These are phyloP conservation scores for Megastigmus dorsalis DNA, from an alignment of 2,888 invertebrate genomes.

Conservation along the genomic window DNA sequence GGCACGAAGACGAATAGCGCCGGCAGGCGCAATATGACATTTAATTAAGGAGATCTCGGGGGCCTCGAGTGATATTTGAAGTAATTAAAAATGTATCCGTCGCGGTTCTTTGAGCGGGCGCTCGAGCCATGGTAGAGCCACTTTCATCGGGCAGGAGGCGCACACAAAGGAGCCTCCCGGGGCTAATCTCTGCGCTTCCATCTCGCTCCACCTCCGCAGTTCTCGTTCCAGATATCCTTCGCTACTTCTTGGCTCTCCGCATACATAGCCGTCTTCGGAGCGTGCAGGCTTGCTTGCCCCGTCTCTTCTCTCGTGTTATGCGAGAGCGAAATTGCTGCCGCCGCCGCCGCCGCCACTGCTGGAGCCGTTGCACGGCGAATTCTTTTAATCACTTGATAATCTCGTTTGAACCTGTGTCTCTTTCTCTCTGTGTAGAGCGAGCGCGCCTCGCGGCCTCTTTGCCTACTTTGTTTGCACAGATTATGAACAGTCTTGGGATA, in stretches of 20 bases:
- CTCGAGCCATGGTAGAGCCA: slow-evolving; percentile 62
- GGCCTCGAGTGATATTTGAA: slow-evolving; percentile 70
- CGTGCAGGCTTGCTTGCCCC: slow-evolving; percentile 40
- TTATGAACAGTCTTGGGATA: slow-evolving; percentile 63
- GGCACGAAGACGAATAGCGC: slow-evolving; percentile 49
- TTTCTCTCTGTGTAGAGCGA: slow-evolving; percentile 52
- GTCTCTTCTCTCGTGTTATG: slow-evolving; percentile 1
- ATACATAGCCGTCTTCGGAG: background rate
- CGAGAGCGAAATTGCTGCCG: slow-evolving; percentile 31
- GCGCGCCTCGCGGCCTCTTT: slow-evolving; percentile 58
- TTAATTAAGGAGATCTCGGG: slow-evolving; percentile 70
- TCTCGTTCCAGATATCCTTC: no score
- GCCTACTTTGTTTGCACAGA: slow-evolving; percentile 66
- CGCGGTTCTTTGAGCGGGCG: slow-evolving; percentile 71
- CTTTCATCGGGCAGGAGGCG: slow-evolving; percentile 65
- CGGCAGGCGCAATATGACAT: slow-evolving; percentile 70
- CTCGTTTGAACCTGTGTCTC: slow-evolving; percentile 66
- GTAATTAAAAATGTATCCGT: slow-evolving; percentile 74
- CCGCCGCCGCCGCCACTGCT: no score
- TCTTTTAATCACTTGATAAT: slow-evolving; percentile 73
- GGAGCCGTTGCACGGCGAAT: no score
- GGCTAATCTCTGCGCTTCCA: slow-evolving; percentile 65
- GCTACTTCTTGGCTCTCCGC: background rate
- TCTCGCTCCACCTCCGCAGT: slow-evolving; percentile 47
- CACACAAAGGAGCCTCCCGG: slow-evolving; percentile 68